Conservation (phyloP, 1,140 invertebrate genomes). For the Drosophila triauraria region DNA sequence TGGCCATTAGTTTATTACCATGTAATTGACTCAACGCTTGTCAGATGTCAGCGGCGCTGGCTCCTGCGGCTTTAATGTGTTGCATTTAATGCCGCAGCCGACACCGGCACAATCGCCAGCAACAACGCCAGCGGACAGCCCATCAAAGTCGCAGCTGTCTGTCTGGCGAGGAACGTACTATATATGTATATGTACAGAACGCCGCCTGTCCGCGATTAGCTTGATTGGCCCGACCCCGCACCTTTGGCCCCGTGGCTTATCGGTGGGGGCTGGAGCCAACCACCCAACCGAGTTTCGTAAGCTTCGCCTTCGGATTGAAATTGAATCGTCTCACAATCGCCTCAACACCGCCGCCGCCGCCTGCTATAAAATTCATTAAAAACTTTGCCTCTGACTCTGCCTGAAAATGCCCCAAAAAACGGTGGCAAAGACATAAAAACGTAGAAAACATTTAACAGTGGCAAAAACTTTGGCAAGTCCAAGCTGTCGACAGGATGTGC, state of each 20-base stretch:
- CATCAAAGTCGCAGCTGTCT: slow-evolving; percentile 74
- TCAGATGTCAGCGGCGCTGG: slow-evolving; percentile 50
- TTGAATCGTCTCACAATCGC: slow-evolving; percentile 57
- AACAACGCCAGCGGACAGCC: slow-evolving; percentile 53
- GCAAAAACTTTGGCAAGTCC: slow-evolving; percentile 77
- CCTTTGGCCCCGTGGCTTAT: slow-evolving; percentile 64
- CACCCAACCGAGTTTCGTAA: slow-evolving; percentile 54
- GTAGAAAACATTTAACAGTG: slow-evolving; percentile 73
- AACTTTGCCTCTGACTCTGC: slow-evolving; percentile 55
- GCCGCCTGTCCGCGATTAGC: slow-evolving; percentile 55
- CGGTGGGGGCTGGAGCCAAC: slow-evolving; percentile 4
- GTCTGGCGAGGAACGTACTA: slow-evolving; percentile 29
- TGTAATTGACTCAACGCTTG: slow-evolving; percentile 82
- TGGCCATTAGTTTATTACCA: slow-evolving; percentile 81
- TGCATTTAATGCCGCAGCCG: slow-evolving; percentile 72
- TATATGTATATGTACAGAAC: slow-evolving; percentile 12
- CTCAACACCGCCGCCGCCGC: slow-evolving; percentile 29
- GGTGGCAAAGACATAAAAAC: slow-evolving; percentile 54
- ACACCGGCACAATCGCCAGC: slow-evolving; percentile 16
- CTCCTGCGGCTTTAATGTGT: slow-evolving; percentile 79
- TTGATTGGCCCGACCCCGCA: slow-evolving; percentile 64
- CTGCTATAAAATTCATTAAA: slow-evolving; percentile 82
- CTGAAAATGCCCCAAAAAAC: slow-evolving; percentile 51
- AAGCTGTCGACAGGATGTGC: slow-evolving; percentile 81
- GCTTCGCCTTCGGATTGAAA: slow-evolving; percentile 24